Evolutionary conservation across 2,797 vertebrate genomes (phyloP), one percentile per base, ranked within the genome.

Genomic region (Merluccius polli): DNA sequence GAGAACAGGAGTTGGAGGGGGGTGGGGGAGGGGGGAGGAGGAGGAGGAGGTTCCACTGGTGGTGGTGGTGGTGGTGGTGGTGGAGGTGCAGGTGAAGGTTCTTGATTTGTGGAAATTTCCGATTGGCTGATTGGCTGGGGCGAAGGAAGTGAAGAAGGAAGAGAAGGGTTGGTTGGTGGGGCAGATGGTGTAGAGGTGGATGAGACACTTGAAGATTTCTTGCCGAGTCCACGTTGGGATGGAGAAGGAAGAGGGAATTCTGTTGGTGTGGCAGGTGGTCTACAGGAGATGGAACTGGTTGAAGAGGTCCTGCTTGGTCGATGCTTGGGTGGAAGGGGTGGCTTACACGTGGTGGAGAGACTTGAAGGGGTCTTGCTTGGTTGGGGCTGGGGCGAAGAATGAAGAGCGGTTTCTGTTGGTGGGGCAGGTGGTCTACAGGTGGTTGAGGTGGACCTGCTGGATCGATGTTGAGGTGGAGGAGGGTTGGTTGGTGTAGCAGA

Each of bases 81-180:
- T 4, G 67, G 67, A 70, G 73, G 30, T 35, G 38, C 27, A 27
- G 59, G 59, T 12, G 59, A 13, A 27, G 59, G 24, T 29, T 24
- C 59, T 52, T 72, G 73, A 30, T 24, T 73, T 11, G 21, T 83
- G 63, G 74, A 78, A 29, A 65, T 65, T 27, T 9, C n/a, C n/a
- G n/a, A n/a, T 65, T 27, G 59, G 27, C 59, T 65, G 59, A 65
- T 27, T 65, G 59, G 59, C 59, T 65, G 5, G 9, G 59, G 24
- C 24, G 12, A 12, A 27, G 24, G 59, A 65, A 24, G 59, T 65
- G 59, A 65, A 65, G 59, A 12, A 65, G 59, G 59, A 65, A 27
- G 59, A 65, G 59, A 11, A 12, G 59, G 59, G 24, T 65, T 27
- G 59, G 24, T 12, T 65, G 59, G 59, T 27, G 59, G 59, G 10